Base-by-base conservation (phyloP, 2,797 vertebrate species). In the Sebastes ruberrimus region DNA sequence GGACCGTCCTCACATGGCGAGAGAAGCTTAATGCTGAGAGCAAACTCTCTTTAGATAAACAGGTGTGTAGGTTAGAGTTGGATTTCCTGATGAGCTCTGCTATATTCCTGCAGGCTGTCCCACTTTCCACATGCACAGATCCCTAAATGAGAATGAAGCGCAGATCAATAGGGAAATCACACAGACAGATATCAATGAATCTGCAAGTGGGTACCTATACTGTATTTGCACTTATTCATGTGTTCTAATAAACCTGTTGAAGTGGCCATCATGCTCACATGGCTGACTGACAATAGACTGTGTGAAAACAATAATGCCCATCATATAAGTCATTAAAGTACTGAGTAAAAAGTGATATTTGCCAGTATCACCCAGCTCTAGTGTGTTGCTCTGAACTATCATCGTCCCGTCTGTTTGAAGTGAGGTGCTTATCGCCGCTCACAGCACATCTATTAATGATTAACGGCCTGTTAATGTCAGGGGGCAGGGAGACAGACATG, bases 381-480 rank as follows among this genome's bases (percentile, higher is more conserved):
- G 33, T 25, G 25, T 56, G 32, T 46, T 33, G 35, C 28, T 69
- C 27, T 75, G 55, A 67, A 53, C 25, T 42, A 68, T 78, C 49
- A 65, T 77, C 49, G 53, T 33, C 27, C 63, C 74, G 60, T 83
- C 71, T 23, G 60, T 89, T 86, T 84, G 84, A 88, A 86, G 84
- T 38, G 28, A 52, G 67, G 52, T 25, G 18, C 78, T 81, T 87
- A 91, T 91, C 78, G 23, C 71, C 8, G 59, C 76, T 88, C 81
- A 88, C 74, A 89, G 83, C 87, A 76, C 90, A 92, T 69, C 68
- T 61, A 81, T 86, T 80, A 76, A 89, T 90, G 86, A 91, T 90
- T 90, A 86, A 89, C 69, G 2, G 65, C 61, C 69, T 11, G 33
- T 46, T 46, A 46, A 46, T 46, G 42, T 46, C 4, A 28, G 71